phyloP scores from a whole-genome alignment of 2,113 vertebrate species.

The Bos javanicus region DNA sequence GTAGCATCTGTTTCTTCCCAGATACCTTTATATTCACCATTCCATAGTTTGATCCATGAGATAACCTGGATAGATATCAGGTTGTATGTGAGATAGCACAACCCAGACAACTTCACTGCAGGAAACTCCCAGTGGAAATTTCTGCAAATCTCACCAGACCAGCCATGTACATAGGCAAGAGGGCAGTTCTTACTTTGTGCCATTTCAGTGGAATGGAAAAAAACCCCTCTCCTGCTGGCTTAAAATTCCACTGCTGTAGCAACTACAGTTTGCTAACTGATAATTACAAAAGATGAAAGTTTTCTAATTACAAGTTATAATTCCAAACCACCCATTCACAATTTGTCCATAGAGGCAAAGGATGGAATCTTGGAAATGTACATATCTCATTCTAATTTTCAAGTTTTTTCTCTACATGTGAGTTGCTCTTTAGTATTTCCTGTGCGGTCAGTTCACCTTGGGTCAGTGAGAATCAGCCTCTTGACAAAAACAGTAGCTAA shows the following conservation, averaged over 20 bases:
- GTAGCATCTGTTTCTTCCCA: neutral
- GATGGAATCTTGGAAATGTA: neutral
- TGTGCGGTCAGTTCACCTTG: accelerated
- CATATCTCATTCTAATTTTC: neutral
- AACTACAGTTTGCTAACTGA: neutral
- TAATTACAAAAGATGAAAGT: neutral
- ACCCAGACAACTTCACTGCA: neutral
- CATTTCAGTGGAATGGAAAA: neutral
- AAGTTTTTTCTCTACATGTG: neutral
- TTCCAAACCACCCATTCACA: neutral
- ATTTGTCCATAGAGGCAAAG: neutral
- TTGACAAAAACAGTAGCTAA: neutral
- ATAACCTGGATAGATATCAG: neutral
- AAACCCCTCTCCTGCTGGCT: neutral
- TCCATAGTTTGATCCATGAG: neutral
- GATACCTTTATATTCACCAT: neutral
- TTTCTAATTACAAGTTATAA: slow-evolving; percentile 10
- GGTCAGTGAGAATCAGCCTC: neutral
- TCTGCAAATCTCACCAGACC: neutral
- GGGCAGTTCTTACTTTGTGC: neutral
- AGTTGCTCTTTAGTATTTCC: neutral
- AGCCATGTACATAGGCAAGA: neutral
- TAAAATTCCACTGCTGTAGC: neutral
- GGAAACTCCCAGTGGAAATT: slow-evolving; percentile 18
- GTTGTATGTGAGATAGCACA: neutral